Percentiles rank a stretch among this genome's conserved stretches.
phyloP scores from a whole-genome alignment of 2,797 vertebrate genomes.

The Acipenser ruthenus region DNA sequence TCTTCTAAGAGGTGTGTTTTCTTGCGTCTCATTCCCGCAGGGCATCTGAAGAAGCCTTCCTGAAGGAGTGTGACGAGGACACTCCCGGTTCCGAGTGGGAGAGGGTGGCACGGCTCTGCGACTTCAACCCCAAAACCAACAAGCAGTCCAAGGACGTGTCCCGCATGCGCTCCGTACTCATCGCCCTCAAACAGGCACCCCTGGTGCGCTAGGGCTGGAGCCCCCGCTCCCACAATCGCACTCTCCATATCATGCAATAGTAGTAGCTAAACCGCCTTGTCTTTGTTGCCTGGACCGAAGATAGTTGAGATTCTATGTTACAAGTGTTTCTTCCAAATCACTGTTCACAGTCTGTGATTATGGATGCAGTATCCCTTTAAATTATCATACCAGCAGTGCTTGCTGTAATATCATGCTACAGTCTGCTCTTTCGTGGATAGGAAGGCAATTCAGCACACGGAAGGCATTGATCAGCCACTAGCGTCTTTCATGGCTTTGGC shows the following conservation, averaged over 20 bases:
- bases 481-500: too few species aligned
- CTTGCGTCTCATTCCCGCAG: conserved; percentile 41
- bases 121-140: conserved; percentile 98
- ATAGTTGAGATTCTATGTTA: background rate
- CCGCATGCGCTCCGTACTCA: conserved; percentile 93
- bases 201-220: conserved; percentile 67
- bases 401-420: too few species aligned
- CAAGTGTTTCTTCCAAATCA: conserved; percentile 12
- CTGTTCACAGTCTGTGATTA: conserved; percentile 3
- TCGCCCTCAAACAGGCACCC: conserved; percentile 78
- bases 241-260: conserved; percentile 9
- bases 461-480: too few species aligned
- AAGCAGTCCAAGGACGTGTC: conserved; percentile 94
- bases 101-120: conserved; percentile 89
- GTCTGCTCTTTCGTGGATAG: too few species aligned
- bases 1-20: background rate
- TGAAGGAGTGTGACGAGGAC: conserved; percentile 81
- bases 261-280: background rate
- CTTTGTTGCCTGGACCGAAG: background rate
- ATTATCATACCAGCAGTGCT: too few species aligned
- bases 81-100: conserved; percentile 88
- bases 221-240: background rate
- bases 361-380: conserved; percentile 6
- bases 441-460: too few species aligned
- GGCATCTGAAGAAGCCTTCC: conserved; percentile 86